Evolutionary conservation across 92 coral and sea anemone species (phyloP).

Genomic region (Zoanthus sansibaricus): DNA sequence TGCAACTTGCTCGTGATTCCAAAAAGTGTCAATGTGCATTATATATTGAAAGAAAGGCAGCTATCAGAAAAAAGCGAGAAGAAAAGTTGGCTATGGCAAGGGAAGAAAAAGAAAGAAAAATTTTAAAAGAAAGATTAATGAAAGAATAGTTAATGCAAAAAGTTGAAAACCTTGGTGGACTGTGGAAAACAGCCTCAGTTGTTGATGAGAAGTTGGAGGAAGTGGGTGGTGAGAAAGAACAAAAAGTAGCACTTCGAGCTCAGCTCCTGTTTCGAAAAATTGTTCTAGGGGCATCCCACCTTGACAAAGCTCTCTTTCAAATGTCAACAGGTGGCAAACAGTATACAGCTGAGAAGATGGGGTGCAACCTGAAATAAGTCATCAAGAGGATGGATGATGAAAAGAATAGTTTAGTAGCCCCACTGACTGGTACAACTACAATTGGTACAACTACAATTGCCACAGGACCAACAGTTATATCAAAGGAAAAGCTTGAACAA

Average conservation of each 20-base stretch:
- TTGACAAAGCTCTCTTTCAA: conserved; percentile 42
- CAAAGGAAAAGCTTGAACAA: conserved; percentile 1
- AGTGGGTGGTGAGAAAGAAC: conserved; percentile 10
- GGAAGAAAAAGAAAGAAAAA: conserved; percentile 39
- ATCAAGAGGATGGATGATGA: conserved; percentile 11
- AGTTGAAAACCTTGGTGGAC: conserved; percentile 52
- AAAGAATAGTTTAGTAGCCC: conserved; percentile 6
- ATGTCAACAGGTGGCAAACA: conserved; percentile 42
- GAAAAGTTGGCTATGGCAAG: conserved; percentile 40
- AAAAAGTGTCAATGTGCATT: neutral
- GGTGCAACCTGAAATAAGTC: conserved; percentile 16
- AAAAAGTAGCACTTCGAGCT: conserved; percentile 14
- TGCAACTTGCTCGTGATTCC: no score
- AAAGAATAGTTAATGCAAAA: conserved; percentile 37
- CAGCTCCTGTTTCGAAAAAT: conserved; percentile 44
- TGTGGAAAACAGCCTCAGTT: conserved; percentile 46
- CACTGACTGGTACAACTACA: neutral
- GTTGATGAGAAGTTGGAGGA: conserved; percentile 32
- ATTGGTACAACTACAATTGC: neutral
- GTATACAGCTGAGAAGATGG: conserved; percentile 28
- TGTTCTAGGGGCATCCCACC: conserved; percentile 46
- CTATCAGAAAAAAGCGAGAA: conserved; percentile 42
- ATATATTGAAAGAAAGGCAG: conserved; percentile 33
- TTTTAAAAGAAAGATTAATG: conserved; percentile 27
- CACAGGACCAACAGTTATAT: conserved; percentile 19